Base-by-base conservation (phyloP, 2,113 vertebrate species). In the Embiotoca jacksoni region DNA sequence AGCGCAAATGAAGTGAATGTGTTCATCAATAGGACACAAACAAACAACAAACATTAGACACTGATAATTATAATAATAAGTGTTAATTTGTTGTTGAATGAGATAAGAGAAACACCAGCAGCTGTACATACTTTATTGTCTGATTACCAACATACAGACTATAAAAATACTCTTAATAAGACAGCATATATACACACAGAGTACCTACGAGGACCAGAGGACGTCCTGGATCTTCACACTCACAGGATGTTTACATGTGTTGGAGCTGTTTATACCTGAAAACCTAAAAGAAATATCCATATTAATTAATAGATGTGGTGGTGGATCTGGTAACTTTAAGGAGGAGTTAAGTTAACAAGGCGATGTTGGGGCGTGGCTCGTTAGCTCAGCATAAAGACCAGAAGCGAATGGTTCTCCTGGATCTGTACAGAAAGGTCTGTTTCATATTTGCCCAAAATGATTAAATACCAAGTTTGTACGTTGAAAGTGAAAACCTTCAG, bases 121-220 rank as follows among this genome's bases (percentile, higher is more conserved):
- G 15, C 36, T 77, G 39, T 44, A 56, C 61, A 61, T 47, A 0
- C 16, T 72, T 82, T 82, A 82, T 82, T 82, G 55, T 31, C 56
- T 36, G 35, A 36, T 31, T 3, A 41, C 10, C 1, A 44, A 44
- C 41, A 44, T 44, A 13, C 41, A 44, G 10, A 44, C 41, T 44
- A 44, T 44, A 44, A 44, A 44, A 44, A 44, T 41, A 13, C 4
- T 13, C 41, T 60, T 37, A 58, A 59, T 31, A 3, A 76, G 59
- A 65, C 36, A 32, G 59, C 60, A 82, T 71, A 60, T 76, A 74
- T 61, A 59, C 52, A 70, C 65, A 81, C 72, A 75, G 54, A 76
- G 56, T 53, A 65, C 66, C 37, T 11, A 7, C 54, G 60, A 14
- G 23, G 23, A 23, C 23, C 23, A 23, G 23, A 23, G 23, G 65